phyloP scores from a whole-genome alignment of 2,797 vertebrate genomes.

The Eleutherodactylus coqui region DNA sequence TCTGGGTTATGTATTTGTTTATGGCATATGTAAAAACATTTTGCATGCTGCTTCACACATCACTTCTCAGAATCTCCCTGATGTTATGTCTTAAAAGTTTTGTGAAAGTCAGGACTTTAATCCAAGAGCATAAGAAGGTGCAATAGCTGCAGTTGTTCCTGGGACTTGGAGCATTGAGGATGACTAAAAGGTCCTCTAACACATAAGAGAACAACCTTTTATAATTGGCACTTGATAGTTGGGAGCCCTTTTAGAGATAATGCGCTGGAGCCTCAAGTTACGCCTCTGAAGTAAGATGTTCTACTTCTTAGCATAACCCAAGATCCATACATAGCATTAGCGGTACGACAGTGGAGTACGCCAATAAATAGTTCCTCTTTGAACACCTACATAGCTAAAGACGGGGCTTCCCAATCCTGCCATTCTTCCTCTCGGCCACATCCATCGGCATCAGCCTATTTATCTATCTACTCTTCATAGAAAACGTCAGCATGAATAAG shows the following conservation, averaged over 20 bases:
- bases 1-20: too few species aligned
- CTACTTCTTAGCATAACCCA: background rate
- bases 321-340: background rate
- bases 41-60: background rate
- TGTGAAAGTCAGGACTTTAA: too few species aligned
- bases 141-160: background rate
- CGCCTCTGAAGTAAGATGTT: background rate
- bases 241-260: too few species aligned
- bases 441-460: background rate
- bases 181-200: background rate
- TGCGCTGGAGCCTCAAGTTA: background rate
- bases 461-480: conserved; percentile 71
- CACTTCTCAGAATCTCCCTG: background rate
- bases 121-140: background rate
- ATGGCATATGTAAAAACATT: too few species aligned
- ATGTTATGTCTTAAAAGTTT: too few species aligned
- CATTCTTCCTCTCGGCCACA: background rate
- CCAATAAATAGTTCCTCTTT: background rate
- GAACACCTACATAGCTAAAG: background rate
- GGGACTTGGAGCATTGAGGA: background rate
- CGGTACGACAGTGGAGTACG: too few species aligned
- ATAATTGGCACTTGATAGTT: background rate
- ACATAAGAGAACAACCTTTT: background rate
- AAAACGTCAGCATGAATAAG: conserved; percentile 84
- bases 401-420: background rate